Evolutionary conservation across 2,888 invertebrate species (phyloP).

Genomic region (Sarcophaga caerulescens): DNA sequence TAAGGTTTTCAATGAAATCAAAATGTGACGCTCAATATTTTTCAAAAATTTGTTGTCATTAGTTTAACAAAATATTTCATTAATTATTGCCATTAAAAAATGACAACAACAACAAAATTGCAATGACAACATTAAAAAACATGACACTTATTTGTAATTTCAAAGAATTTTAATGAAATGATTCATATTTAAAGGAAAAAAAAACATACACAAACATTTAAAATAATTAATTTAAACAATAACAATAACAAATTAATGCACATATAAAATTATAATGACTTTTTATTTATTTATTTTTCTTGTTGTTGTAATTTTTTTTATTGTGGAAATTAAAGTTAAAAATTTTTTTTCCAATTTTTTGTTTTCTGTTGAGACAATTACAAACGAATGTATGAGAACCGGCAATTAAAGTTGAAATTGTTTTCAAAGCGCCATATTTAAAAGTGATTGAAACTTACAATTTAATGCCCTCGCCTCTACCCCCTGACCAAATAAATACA

Average conservation of each 20-base stretch:
- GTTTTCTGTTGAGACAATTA: neutral
- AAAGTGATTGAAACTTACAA: conserved; percentile 34
- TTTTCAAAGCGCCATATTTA: conserved; percentile 42
- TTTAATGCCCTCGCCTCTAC: neutral
- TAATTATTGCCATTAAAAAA: neutral
- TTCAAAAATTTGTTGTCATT: neutral
- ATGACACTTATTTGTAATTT: neutral
- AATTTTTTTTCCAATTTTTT: no score
- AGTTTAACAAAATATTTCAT: neutral
- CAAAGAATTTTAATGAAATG: neutral
- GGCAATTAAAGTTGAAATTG: conserved; percentile 56
- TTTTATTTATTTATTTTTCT: no score
- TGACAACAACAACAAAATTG: neutral
- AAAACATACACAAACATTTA: neutral
- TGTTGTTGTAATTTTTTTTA: no score
- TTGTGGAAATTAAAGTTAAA: no score
- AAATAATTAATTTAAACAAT: neutral
- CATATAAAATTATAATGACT: neutral
- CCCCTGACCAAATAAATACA: conserved; percentile 10
- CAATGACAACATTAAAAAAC: neutral
- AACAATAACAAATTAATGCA: neutral
- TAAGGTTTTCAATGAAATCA: neutral
- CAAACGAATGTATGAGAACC: conserved; percentile 23
- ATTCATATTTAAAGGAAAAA: neutral
- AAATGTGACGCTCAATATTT: neutral